Evolutionary conservation across 2,797 vertebrate species (phyloP), one percentile per base, ranked within the genome.

Genomic region (Passerculus sandwichensis): DNA sequence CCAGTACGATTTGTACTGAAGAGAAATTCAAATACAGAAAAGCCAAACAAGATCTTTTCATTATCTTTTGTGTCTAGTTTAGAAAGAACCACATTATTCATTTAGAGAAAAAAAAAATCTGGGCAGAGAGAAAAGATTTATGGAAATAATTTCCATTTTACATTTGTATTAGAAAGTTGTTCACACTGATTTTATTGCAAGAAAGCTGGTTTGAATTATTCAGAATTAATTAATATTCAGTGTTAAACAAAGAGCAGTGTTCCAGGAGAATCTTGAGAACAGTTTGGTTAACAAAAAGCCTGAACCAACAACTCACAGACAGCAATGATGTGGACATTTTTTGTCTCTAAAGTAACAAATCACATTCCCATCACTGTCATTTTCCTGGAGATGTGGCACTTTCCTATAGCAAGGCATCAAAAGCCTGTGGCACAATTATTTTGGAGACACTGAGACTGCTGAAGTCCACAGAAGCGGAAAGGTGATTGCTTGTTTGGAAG

Each of bases 111-210:
- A 76, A 76, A n/a, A 57, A 30, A 16, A 67, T 2, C 47, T 13
- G 10, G 36, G 34, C 34, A 76, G 67, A 54, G 34, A 66, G 21
- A 67, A 91, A 59, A 75, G 44, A 75, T 44, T 64, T 29, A 45
- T 0, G 11, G 79, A 88, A 95, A 71, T 48, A 8, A 77, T 32
- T 76, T 84, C 40, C 26, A 10, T 32, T 79, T 84, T 47, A 47
- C 25, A 15, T 44, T 44, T n/a, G 44, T 88, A 57, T 91, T 81
- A 89, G 66, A 88, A 96, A 93, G 66, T 86, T 67, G 32, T 84
- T 86, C 73, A 67, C 48, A 44, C 61, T 27, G 34, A 45, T 84
- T 95, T 96, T 96, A 96, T 94, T 96, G 91, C 88, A 85, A 93
- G 74, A 89, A 91, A 78, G 66, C 59, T 47, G 62, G 57, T 67